Conservation (phyloP, 2,113 vertebrate genomes). For the Notechis scutatus region DNA sequence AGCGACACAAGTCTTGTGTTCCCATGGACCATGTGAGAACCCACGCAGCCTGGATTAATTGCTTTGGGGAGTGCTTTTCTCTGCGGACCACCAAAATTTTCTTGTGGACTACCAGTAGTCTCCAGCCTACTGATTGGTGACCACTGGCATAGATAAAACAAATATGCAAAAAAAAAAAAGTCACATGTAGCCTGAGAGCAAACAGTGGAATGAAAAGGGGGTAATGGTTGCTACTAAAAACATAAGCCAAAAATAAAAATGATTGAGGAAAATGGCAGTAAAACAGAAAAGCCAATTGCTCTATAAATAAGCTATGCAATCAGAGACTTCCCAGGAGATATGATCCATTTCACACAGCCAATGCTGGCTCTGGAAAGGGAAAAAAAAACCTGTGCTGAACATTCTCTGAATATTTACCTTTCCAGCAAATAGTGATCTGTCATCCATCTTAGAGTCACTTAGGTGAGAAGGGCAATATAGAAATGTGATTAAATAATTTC, state of each 20-base stretch:
- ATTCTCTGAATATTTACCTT: background rate
- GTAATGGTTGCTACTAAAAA: conserved; percentile 43
- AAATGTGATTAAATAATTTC: background rate
- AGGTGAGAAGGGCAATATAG: background rate
- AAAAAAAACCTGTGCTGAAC: background rate
- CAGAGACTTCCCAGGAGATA: conserved; percentile 16
- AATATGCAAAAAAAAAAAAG: conserved; percentile 26
- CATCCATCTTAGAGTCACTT: background rate
- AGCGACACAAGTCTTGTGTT: too few species aligned
- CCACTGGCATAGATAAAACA: conserved; percentile 43
- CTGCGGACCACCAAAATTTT: too few species aligned
- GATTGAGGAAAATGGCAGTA: conserved; percentile 37
- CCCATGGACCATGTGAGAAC: too few species aligned
- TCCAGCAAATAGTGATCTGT: background rate
- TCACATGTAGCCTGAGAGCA: conserved; percentile 51
- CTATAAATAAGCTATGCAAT: background rate
- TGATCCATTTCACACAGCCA: conserved; percentile 16
- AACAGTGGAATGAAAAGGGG: conserved; percentile 44
- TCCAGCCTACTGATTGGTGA: too few species aligned
- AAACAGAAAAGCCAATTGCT: conserved; percentile 42
- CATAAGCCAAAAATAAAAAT: conserved; percentile 59
- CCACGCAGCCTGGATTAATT: too few species aligned
- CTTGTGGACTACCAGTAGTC: too few species aligned
- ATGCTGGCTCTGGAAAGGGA: background rate
- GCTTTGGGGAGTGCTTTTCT: too few species aligned